Percentiles rank a stretch among this genome's conserved stretches.
phyloP scores from a whole-genome alignment of 2,888 invertebrate genomes.

The Diarsia dahlii region DNA sequence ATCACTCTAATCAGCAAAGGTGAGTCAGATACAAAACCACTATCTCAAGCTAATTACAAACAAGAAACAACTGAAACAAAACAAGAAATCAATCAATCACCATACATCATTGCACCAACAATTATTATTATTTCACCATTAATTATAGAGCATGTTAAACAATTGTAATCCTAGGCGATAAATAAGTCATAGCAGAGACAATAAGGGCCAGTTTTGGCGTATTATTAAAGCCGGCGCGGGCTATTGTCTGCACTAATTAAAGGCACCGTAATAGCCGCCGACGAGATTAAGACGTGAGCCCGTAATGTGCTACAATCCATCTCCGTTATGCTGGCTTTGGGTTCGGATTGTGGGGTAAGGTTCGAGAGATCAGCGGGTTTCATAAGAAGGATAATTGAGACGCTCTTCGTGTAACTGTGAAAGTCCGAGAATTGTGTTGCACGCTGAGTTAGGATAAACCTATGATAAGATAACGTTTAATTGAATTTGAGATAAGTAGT shows the following conservation, averaged over 20 bases:
- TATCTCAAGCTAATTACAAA: conserved; percentile 25
- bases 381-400: not conserved
- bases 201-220: conserved; percentile 64
- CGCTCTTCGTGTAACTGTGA: not conserved
- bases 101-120: conserved; percentile 44
- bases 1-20: conserved; percentile 16
- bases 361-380: conserved; percentile 47
- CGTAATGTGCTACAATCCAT: conserved; percentile 86
- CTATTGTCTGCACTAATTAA: conserved; percentile 87
- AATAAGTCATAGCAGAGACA: conserved; percentile 57
- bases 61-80: conserved; percentile 25
- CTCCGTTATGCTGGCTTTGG: conserved; percentile 82
- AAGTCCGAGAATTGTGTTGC: not conserved
- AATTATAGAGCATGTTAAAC: conserved; percentile 49
- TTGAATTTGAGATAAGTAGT: not conserved
- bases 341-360: conserved; percentile 66
- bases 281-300: conserved; percentile 85
- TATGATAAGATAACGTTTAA: not conserved
- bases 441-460: not conserved
- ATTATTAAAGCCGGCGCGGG: conserved; percentile 76
- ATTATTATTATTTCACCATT: conserved; percentile 57
- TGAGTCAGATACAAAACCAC: conserved; percentile 12
- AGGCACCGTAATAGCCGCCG: conserved; percentile 83
- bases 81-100: conserved; percentile 49
- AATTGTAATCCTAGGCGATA: conserved; percentile 49